A percentile compares a stretch with the other conserved stretches of the same genome.
Conservation (phyloP, 2,888 invertebrate species). For the Tinea trinotella region DNA sequence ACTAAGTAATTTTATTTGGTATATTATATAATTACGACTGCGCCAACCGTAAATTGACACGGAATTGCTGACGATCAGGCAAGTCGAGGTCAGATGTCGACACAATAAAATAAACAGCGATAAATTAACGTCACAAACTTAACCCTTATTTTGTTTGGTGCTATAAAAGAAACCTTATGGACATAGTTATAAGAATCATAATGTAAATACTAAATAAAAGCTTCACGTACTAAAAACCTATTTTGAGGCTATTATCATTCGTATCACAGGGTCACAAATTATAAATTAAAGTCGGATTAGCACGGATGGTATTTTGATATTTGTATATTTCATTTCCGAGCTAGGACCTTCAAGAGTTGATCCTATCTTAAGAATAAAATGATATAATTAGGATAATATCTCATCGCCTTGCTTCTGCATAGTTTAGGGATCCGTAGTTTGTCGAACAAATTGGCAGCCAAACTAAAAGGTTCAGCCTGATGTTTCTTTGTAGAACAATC, state of each 20-base stretch:
- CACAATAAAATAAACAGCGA: no score
- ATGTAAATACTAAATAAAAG: not conserved
- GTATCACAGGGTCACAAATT: conserved; percentile 55
- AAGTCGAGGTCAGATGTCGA: no score
- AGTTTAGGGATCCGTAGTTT: no score
- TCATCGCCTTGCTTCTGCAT: no score
- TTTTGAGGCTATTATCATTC: conserved; percentile 48
- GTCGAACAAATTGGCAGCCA: no score
- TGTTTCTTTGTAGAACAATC: no score
- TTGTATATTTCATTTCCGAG: not conserved
- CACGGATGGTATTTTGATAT: not conserved
- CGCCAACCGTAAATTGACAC: no score
- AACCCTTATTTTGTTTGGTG: not conserved
- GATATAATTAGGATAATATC: no score
- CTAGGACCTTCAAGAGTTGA: not conserved
- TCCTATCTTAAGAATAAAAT: not conserved
- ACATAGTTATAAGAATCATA: not conserved
- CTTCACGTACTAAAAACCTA: not conserved
- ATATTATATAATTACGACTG: no score
- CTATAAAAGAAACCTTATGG: not conserved
- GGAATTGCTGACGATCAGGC: no score
- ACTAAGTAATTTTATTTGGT: no score
- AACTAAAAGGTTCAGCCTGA: no score
- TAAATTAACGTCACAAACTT: not conserved
- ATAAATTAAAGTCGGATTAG: not conserved